Conservation (phyloP, 1,140 invertebrate genomes). For the Argopecten irradians region DNA sequence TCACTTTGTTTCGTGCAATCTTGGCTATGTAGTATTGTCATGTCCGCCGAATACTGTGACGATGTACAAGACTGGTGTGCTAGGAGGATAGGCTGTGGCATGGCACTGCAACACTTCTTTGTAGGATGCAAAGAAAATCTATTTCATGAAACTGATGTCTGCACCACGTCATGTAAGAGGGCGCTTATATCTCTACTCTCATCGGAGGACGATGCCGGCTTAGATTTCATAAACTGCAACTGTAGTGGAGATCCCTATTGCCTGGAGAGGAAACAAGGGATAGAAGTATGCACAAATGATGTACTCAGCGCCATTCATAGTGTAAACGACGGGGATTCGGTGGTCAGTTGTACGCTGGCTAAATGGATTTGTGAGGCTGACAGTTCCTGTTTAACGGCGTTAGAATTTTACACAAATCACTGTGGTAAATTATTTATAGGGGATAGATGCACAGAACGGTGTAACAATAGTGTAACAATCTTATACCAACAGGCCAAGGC, state of each 20-base stretch:
- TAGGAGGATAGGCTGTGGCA: conserved; percentile 59
- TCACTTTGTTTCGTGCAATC: conserved; percentile 1
- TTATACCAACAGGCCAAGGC: conserved; percentile 68
- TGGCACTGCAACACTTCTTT: conserved; percentile 66
- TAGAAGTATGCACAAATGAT: conserved; percentile 62
- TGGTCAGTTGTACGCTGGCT: conserved; percentile 66
- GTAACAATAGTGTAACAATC: conserved; percentile 69
- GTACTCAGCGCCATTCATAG: conserved; percentile 58
- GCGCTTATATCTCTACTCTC: conserved; percentile 67
- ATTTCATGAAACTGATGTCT: conserved; percentile 43
- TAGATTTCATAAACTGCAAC: conserved; percentile 69
- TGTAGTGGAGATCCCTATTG: conserved; percentile 62
- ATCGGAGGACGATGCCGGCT: conserved; percentile 61
- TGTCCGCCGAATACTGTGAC: conserved; percentile 18
- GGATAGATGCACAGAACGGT: conserved; percentile 59
- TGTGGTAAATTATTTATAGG: conserved; percentile 59
- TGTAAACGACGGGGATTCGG: conserved; percentile 47
- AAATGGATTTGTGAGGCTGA: conserved; percentile 70
- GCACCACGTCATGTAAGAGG: conserved; percentile 62
- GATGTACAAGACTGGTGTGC: conserved; percentile 44
- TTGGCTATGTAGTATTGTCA: not conserved
- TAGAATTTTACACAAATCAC: conserved; percentile 63
- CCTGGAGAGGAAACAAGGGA: conserved; percentile 53
- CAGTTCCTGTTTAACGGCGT: conserved; percentile 67
- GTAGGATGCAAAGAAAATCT: conserved; percentile 53